Percentiles rank a stretch among this genome's conserved stretches.
Conservation (phyloP, 2,888 invertebrate genomes). For the Metallyticus violacea region DNA sequence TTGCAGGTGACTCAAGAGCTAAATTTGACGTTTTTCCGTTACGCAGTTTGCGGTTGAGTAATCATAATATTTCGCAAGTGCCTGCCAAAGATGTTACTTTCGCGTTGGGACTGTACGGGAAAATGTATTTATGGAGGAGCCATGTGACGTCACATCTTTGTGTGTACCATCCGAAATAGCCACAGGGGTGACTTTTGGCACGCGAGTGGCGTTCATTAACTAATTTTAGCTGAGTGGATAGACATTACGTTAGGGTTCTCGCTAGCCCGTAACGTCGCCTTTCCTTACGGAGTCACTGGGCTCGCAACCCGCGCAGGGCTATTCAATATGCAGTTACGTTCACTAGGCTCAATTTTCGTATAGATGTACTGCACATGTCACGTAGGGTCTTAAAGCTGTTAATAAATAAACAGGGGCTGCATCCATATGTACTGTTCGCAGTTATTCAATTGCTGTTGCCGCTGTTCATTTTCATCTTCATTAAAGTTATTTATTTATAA, state of each 20-base stretch:
- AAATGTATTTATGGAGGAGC: background rate
- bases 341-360: too few species aligned
- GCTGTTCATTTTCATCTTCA: too few species aligned
- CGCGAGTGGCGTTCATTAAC: background rate
- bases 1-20: background rate
- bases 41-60: background rate
- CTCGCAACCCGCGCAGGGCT: background rate
- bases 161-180: background rate
- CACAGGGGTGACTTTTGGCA: background rate
- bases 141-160: background rate
- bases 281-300: background rate
- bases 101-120: background rate
- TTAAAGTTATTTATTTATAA: too few species aligned
- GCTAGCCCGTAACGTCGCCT: background rate
- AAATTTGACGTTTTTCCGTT: background rate
- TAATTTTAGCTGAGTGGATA: background rate
- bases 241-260: background rate
- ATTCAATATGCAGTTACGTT: too few species aligned
- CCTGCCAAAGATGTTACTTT: background rate
- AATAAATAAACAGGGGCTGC: too few species aligned
- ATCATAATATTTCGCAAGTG: background rate
- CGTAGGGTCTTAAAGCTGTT: too few species aligned
- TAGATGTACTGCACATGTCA: too few species aligned
- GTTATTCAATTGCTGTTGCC: too few species aligned
- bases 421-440: too few species aligned